Evolutionary conservation across 2,113 vertebrate genomes (phyloP).

Genomic region (Dryoscopus gambensis): DNA sequence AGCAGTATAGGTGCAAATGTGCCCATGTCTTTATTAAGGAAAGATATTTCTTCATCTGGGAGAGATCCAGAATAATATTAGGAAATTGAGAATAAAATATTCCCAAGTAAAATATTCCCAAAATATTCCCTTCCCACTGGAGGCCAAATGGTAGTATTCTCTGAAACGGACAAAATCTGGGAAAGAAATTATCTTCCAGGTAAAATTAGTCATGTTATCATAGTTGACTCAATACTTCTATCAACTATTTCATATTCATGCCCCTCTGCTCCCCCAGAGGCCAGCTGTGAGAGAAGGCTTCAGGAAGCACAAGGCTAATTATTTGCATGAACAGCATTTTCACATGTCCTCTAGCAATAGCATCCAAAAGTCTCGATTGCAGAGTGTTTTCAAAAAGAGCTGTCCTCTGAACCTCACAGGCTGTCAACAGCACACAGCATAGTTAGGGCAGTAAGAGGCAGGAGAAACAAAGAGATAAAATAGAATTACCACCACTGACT

Average conservation of each 20-base stretch:
- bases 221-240: not conserved
- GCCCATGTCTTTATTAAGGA: not conserved
- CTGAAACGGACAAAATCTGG: not conserved
- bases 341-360: not conserved
- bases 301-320: not conserved
- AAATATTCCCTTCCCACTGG: not conserved
- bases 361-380: not conserved
- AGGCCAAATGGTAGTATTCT: not conserved
- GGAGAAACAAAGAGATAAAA: not conserved
- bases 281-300: not conserved
- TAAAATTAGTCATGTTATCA: not conserved
- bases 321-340: not conserved
- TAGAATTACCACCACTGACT: not conserved
- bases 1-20: not conserved
- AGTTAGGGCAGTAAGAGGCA: not conserved
- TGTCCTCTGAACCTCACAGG: not conserved
- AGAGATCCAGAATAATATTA: not conserved
- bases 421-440: not conserved
- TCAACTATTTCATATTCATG: not conserved
- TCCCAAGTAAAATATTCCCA: not conserved
- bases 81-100: not conserved
- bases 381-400: not conserved
- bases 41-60: not conserved
- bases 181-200: not conserved
- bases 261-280: not conserved